These are phyloP conservation scores for Dasyprocta punctata DNA, from an alignment of 2,113 vertebrate species.

Conservation along the genomic window DNA sequence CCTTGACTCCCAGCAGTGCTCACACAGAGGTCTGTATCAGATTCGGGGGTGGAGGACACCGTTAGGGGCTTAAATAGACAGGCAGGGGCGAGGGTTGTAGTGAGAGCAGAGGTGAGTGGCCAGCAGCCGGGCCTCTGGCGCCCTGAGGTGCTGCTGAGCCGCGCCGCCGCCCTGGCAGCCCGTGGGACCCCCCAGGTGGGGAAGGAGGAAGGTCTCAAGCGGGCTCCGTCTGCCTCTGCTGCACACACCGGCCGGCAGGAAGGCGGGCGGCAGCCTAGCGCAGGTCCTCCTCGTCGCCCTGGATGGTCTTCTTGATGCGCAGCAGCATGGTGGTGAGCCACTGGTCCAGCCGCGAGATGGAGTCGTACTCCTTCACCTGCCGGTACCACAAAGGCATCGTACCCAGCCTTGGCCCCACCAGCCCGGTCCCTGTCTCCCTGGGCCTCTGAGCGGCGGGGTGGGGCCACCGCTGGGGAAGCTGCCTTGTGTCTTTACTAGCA, in stretches of 20 bases:
- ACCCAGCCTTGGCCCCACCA: neutral
- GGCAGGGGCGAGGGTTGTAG: neutral
- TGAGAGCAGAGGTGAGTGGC: neutral
- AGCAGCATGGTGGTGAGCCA: slow-evolving; percentile 91
- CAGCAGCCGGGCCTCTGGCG: neutral
- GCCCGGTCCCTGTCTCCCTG: neutral
- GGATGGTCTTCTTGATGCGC: slow-evolving; percentile 89
- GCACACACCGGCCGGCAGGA: neutral
- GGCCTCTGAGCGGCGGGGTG: neutral
- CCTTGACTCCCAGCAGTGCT: neutral
- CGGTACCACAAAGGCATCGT: neutral
- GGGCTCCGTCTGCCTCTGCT: neutral
- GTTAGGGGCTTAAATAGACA: slow-evolving; percentile 68
- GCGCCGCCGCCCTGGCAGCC: neutral
- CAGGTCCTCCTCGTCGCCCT: slow-evolving; percentile 88
- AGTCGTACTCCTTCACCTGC: slow-evolving; percentile 90
- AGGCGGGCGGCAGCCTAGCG: slow-evolving; percentile 76
- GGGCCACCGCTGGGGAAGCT: neutral
- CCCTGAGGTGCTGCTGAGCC: neutral
- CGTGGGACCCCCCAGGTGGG: neutral
- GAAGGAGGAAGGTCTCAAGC: neutral
- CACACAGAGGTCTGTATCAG: neutral
- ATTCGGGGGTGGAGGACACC: neutral
- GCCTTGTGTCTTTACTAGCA: neutral
- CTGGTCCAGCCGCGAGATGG: slow-evolving; percentile 89